Evolutionary conservation across 2,797 vertebrate species (phyloP).

Genomic region (Psittacula derbiana): DNA sequence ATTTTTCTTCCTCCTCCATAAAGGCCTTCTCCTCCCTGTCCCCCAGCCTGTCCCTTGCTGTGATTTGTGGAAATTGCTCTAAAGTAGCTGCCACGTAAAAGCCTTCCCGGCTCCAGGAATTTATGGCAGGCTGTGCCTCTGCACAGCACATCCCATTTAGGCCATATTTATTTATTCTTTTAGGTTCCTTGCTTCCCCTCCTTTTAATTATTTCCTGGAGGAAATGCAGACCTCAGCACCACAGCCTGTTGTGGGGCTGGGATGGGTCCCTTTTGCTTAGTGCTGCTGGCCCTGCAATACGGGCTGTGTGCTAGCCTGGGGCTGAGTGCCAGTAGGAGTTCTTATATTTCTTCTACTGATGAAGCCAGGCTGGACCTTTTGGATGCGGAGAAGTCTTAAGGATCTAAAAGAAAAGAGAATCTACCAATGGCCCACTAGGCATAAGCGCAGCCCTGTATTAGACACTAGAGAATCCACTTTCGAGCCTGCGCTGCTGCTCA

Average conservation of each 20-base stretch:
- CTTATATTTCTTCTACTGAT: not conserved
- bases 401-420: not conserved
- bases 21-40: not conserved
- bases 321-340: not conserved
- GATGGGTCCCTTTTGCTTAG: not conserved
- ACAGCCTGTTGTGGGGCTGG: not conserved
- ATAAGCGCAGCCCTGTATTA: not conserved
- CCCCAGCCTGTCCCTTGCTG: constrained; percentile 40
- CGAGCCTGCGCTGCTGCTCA: not conserved
- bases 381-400: not conserved
- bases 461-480: not conserved
- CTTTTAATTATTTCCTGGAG: not conserved
- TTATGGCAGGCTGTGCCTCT: constrained; percentile 29
- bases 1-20: constrained; percentile 7
- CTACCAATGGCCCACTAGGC: not conserved
- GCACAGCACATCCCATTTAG: constrained; percentile 24
- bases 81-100: constrained; percentile 67
- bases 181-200: not conserved
- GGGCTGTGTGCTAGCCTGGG: not conserved
- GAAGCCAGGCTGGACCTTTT: not conserved
- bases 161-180: constrained; percentile 46
- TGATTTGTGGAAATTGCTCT: constrained; percentile 80
- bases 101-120: constrained; percentile 62
- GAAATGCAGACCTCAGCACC: not conserved
- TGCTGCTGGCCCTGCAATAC: fast-evolving